A percentile compares a stretch with the other conserved stretches of the same genome.
Conservation (phyloP, 2,113 vertebrate genomes). For the Apodemus sylvaticus region DNA sequence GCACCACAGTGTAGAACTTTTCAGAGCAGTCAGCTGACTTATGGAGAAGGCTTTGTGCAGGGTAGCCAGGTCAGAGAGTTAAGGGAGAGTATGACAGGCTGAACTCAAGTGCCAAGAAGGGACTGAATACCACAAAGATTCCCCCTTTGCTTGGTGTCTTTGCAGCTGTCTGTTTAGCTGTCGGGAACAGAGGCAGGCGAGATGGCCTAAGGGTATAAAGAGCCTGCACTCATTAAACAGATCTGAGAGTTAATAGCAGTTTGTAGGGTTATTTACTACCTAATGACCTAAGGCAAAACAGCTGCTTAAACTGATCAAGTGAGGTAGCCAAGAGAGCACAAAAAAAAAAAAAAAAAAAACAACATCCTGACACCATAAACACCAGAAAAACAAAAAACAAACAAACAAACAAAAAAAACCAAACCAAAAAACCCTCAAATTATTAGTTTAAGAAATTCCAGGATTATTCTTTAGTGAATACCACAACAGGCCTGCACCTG, state of each 20-base stretch:
- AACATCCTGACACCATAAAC: not conserved
- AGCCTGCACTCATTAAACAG: not conserved
- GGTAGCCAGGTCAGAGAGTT: not conserved
- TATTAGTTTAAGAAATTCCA: not conserved
- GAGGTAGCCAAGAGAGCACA: not conserved
- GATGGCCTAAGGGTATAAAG: not conserved
- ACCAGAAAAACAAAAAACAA: not conserved
- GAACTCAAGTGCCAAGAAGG: not conserved
- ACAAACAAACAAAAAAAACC: no score
- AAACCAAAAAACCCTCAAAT: no score
- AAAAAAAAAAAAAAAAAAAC: no score
- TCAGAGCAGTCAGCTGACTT: not conserved
- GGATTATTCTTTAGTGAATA: not conserved
- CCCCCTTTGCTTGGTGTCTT: not conserved
- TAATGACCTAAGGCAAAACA: constrained; percentile 5
- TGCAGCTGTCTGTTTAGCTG: not conserved
- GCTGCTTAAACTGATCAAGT: not conserved
- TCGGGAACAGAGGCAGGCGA: not conserved
- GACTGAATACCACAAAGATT: not conserved
- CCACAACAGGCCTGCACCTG: not conserved
- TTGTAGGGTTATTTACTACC: not conserved
- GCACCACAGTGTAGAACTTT: not conserved
- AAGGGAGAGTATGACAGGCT: not conserved
- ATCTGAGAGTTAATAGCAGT: not conserved
- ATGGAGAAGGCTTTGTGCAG: not conserved